Conservation (phyloP, 1,140 invertebrate species). For the Nasonia giraulti region DNA sequence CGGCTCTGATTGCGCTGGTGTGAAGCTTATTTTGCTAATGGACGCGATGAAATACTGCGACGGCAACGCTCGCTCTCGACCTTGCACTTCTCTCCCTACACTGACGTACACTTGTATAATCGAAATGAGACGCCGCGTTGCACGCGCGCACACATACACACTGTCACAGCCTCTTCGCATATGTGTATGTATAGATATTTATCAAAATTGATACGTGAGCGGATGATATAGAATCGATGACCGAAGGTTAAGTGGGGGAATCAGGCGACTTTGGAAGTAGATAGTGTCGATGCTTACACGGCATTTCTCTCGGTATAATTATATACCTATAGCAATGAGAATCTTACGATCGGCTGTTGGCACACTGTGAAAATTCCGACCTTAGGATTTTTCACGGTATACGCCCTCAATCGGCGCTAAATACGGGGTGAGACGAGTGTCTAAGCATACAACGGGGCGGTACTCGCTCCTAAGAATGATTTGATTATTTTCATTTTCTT, state of each 20-base stretch:
- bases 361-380: no score
- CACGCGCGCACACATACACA: constrained; percentile 2
- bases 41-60: constrained; percentile 45
- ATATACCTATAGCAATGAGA: not conserved
- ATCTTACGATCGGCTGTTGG: not conserved
- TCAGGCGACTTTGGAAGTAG: not conserved
- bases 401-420: not conserved
- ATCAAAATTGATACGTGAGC: not conserved
- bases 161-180: constrained; percentile 46
- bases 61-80: not conserved
- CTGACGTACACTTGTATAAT: not conserved
- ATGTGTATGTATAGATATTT: not conserved
- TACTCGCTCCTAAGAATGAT: not conserved
- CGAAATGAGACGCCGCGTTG: not conserved
- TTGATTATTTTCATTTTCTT: not conserved
- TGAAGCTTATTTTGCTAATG: constrained; percentile 45
- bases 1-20: not conserved
- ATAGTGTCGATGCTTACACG: not conserved
- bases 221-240: not conserved
- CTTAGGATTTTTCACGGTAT: not conserved
- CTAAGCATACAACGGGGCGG: not conserved
- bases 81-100: not conserved
- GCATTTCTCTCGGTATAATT: not conserved
- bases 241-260: not conserved
- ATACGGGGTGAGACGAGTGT: not conserved